Evolutionary conservation across 2,113 vertebrate genomes (phyloP).

Genomic region (Heterotilapia buettikoferi): DNA sequence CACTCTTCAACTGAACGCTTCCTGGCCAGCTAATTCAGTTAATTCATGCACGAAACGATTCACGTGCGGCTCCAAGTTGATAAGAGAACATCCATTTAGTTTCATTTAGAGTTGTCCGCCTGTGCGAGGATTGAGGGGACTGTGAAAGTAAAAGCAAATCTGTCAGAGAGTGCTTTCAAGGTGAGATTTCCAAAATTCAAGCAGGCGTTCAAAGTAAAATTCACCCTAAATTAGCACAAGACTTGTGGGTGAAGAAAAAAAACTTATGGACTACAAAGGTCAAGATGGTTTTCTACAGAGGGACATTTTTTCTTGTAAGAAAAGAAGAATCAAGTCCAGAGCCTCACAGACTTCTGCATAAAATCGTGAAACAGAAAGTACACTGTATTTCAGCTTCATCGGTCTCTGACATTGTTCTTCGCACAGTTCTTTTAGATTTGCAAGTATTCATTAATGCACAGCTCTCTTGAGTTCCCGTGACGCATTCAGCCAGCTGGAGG

Average conservation of each 20-base stretch:
- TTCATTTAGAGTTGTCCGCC: neutral
- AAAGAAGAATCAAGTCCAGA: neutral
- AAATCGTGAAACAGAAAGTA: neutral
- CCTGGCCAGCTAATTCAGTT: neutral
- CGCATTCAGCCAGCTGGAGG: neutral
- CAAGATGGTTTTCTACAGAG: neutral
- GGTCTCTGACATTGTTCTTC: neutral
- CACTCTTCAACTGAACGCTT: neutral
- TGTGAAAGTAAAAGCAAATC: neutral
- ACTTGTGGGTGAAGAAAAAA: neutral
- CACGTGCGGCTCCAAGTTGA: neutral
- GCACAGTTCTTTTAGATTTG: neutral
- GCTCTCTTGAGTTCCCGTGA: neutral
- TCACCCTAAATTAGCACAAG: neutral
- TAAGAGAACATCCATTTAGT: neutral
- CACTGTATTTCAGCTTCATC: neutral
- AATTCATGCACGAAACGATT: neutral
- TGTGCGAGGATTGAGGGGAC: neutral
- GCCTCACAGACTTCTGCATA: neutral
- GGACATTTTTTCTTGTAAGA: neutral
- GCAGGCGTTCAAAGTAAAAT: neutral
- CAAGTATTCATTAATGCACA: neutral
- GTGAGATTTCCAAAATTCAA: neutral
- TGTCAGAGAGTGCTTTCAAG: neutral
- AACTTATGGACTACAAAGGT: neutral